Evolutionary conservation across 2,113 vertebrate genomes (phyloP).

Genomic region (Boleophthalmus pectinirostris): DNA sequence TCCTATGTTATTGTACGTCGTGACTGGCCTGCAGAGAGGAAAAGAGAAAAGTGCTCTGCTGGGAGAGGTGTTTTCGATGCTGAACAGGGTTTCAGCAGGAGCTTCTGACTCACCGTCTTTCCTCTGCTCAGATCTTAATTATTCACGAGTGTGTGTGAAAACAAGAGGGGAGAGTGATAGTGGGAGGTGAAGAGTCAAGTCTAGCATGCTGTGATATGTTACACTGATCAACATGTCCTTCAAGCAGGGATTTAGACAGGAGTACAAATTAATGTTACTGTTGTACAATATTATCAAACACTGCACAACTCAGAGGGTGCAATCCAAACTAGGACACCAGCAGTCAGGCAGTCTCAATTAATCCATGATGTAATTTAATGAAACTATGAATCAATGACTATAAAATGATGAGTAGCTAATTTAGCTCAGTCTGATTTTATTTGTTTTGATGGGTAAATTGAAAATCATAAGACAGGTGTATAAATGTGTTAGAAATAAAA

Average conservation of each 20-base stretch:
- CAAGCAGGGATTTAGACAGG: neutral
- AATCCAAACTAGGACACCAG: neutral
- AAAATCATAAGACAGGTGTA: too few relatives aligned
- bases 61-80: conserved; percentile 39
- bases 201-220: conserved; percentile 24
- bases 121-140: conserved; percentile 29
- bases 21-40: neutral
- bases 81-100: conserved; percentile 45
- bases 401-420: too few relatives aligned
- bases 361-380: neutral
- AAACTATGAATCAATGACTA: too few relatives aligned
- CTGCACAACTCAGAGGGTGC: neutral
- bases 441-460: too few relatives aligned
- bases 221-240: conserved; percentile 16
- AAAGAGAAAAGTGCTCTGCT: neutral
- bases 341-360: neutral
- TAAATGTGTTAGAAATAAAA: too few relatives aligned
- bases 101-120: conserved; percentile 42
- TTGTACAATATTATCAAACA: neutral
- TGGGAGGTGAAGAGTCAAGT: neutral
- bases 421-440: neutral
- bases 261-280: neutral
- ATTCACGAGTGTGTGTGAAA: conserved; percentile 44
- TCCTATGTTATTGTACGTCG: neutral
- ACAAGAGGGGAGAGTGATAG: conserved; percentile 4